Percentiles rank a stretch among this genome's conserved stretches.
Conservation (phyloP, 2,797 vertebrate species). For the Cyclopterus lumpus region DNA sequence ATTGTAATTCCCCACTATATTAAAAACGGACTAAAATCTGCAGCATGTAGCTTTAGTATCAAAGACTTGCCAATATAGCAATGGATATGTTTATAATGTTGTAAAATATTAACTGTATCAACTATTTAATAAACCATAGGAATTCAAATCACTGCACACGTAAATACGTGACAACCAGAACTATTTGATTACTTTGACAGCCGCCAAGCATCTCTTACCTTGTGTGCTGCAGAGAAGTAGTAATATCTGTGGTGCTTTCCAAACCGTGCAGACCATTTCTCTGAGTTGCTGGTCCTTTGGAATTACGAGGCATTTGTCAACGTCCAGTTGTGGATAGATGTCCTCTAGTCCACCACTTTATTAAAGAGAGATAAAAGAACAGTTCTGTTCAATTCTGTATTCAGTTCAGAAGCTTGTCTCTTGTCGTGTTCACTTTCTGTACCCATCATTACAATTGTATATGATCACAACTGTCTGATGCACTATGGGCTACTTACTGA, state of each 20-base stretch:
- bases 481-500: constrained; percentile 65
- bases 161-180: no score
- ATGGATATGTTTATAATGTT: not conserved
- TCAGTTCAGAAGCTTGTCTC: not conserved
- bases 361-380: constrained; percentile 26
- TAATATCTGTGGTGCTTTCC: constrained; percentile 75
- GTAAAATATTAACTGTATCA: not conserved
- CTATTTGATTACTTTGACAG: not conserved
- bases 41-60: not conserved
- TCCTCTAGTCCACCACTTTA: constrained; percentile 75
- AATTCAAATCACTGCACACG: not conserved
- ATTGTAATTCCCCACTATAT: rapidly evolving
- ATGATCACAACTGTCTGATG: constrained; percentile 6
- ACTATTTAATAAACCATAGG: not conserved
- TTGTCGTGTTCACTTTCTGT: not conserved
- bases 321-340: constrained; percentile 74
- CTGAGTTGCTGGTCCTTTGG: constrained; percentile 55
- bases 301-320: constrained; percentile 70
- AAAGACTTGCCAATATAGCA: not conserved
- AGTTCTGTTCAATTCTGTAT: not conserved
- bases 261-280: constrained; percentile 73
- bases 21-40: not conserved
- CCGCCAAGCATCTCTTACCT: constrained; percentile 69
- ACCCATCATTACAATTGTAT: not conserved
- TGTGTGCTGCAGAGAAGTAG: constrained; percentile 53